Evolutionary conservation across 2,797 vertebrate genomes (phyloP).

Genomic region (Phataginus tetradactyla): DNA sequence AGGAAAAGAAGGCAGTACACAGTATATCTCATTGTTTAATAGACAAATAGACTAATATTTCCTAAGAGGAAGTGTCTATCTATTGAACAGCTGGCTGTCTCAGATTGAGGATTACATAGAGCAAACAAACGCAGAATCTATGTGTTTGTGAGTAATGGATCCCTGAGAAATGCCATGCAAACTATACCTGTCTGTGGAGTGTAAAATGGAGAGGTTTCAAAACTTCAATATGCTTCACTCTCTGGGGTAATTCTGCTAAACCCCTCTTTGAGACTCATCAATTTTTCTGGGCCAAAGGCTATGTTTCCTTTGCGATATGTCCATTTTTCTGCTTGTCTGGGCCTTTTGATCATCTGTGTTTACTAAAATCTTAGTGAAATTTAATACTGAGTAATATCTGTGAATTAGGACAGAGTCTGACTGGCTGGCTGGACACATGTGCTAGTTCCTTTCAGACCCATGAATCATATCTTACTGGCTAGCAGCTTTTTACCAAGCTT

Average conservation of each 20-base stretch:
- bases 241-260: neutral
- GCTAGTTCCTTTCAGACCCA: neutral
- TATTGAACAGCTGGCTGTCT: neutral
- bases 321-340: neutral
- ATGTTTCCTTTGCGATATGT: neutral
- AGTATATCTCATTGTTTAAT: neutral
- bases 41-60: neutral
- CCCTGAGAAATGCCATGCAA: neutral
- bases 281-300: neutral
- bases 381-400: neutral
- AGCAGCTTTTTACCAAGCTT: neutral
- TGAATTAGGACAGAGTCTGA: neutral
- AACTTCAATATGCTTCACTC: neutral
- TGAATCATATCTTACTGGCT: neutral
- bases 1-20: neutral
- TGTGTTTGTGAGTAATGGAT: neutral
- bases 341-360: neutral
- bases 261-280: neutral
- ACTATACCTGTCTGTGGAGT: neutral
- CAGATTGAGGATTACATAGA: neutral
- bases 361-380: neutral
- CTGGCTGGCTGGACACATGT: neutral
- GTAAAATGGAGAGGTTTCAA: neutral
- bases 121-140: neutral
- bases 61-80: neutral